Evolutionary conservation across 2,113 vertebrate species (phyloP), one percentile per base, ranked within the genome.

Genomic region (Phaethornis superciliosus): DNA sequence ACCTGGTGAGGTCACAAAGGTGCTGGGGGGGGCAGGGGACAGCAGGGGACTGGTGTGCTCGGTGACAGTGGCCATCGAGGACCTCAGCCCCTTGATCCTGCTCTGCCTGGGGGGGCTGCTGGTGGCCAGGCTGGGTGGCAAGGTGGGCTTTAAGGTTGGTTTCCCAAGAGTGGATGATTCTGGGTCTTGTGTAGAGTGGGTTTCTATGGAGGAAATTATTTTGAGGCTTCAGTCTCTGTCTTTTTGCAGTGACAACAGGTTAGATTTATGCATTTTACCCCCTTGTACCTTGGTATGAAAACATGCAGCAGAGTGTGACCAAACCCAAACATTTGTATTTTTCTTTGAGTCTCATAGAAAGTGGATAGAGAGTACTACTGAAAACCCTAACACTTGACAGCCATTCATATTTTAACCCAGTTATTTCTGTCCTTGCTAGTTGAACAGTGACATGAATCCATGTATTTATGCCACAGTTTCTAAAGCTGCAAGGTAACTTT

Each of bases 61-160:
- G 8, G 72, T 11, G 71, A 3, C 3, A 4, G 9, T 40, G 52
- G 6, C 63, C 15, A 1, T 3, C 0, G 1, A 0, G 2, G 62
- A 4, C 8, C 5, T 15, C 79, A 7, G 16, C 3, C 4, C 52
- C 1, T 22, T 19, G 71, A 3, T 4, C 15, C 71, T 70, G 22
- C 79, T 12, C 42, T 37, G 71, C 4, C 32, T 9, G 47, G 76
- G 15, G 0, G 16, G 55, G 59, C 68, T 55, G 71, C 4, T 23
- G 32, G 52, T 0, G 13, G 71, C 47, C 2, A 6, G 37, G 1
- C 9, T 19, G 3, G 71, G 2, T 26, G 69, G n/a, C 19, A 54
- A 18, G 9, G 51, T 28, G 63, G 40, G 1, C 68, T 69, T 68
- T 15, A 54, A 18, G 8, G 51, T 28, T 59, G 40, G 1, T 71